Conservation (phyloP, 1,140 invertebrate species). For the Pachyrhynchus sulphureomaculatus region DNA sequence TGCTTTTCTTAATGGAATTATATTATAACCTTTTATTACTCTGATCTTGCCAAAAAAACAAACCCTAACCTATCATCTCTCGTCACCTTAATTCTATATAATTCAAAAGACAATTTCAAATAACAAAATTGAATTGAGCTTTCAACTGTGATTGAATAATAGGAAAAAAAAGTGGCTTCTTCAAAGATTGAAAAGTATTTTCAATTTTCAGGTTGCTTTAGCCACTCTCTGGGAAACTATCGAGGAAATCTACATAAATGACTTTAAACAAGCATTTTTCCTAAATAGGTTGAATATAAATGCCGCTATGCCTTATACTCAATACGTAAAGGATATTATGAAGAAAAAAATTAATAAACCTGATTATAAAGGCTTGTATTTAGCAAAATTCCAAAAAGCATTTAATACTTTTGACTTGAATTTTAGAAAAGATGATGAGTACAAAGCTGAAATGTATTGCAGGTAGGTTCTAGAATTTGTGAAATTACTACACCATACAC, state of each 20-base stretch:
- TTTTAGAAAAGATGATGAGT: constrained; percentile 54
- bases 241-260: constrained; percentile 57
- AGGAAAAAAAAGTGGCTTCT: too few relatives aligned
- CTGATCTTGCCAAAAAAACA: too few relatives aligned
- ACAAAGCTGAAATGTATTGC: constrained; percentile 53
- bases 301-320: constrained; percentile 55
- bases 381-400: constrained; percentile 56
- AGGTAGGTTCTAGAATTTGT: constrained; percentile 10
- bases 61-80: too few relatives aligned
- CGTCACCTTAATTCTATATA: too few relatives aligned
- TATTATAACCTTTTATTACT: too few relatives aligned
- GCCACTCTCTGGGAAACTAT: constrained; percentile 58
- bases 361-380: constrained; percentile 56
- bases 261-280: constrained; percentile 57
- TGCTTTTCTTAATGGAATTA: too few relatives aligned
- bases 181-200: too few relatives aligned
- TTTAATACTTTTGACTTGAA: constrained; percentile 60
- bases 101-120: too few relatives aligned
- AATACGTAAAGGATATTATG: constrained; percentile 56
- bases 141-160: too few relatives aligned
- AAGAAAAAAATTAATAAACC: constrained; percentile 55
- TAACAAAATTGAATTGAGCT: too few relatives aligned
- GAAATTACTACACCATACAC: neutral
- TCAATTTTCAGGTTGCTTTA: constrained; percentile 48
- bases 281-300: constrained; percentile 56